Base-by-base conservation (phyloP, 2,888 invertebrate genomes). In the Acanthococcus lagerstroemiae region DNA sequence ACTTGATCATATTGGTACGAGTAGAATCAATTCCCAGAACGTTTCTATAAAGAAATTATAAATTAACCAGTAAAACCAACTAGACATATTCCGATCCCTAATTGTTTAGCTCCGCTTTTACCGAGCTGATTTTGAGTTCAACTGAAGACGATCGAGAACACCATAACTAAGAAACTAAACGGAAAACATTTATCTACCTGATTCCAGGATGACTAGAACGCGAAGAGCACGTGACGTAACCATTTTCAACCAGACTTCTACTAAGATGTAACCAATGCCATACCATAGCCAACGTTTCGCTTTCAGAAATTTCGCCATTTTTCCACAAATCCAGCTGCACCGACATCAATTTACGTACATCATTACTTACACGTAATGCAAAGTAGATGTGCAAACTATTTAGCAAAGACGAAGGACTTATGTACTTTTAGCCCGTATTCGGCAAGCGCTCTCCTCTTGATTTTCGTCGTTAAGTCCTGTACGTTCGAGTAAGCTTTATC, bases 181-280 rank as follows among this genome's bases (percentile, higher is more conserved):
- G 21, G 9, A 48, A 52, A 6, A 22, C 45, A 21, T 45, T 26
- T 26, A 55, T 17, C 67, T 71, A 75, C 74, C 74, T 73, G 30
- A 76, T 72, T 55, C 76, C 76, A 65, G 75, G 74, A 71, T 74
- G 72, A 55, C 72, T 69, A 55, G 71, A 68, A 57, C 66, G 63
- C n/a, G 65, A 66, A 67, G 66, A 67, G 19, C 69, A 67, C 3
- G 69, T 67, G 5, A 72, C 69, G 30, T 78, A 74, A 75, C 84
- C 84, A 69, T 86, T 85, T 73, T 87, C 84, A 37, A 86, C 83
- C 69, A 86, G 76, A 69, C 83, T 82, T 71, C 83, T 80, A 79
- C 88, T 84, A 30, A 85, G 80, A 69, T 85, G 83, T 67, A 92
- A 76, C 84, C 90, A 91, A 68, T 85, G 83, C 95, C 95, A 95